These are phyloP conservation scores for Nysson spinosus DNA, from an alignment of 2,888 invertebrate genomes.

Conservation along the genomic window DNA sequence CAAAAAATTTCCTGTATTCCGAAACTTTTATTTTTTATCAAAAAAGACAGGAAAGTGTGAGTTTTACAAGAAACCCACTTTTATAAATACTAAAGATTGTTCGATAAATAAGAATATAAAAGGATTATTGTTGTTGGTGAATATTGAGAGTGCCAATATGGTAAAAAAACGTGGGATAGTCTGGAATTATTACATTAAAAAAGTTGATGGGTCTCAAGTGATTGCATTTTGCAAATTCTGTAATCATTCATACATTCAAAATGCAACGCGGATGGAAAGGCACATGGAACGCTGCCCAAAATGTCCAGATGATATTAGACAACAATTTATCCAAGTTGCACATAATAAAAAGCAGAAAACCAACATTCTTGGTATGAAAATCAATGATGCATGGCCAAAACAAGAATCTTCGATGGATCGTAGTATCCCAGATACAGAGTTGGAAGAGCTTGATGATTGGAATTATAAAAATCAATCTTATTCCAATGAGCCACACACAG, in stretches of 20 bases:
- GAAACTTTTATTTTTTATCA: too few species aligned
- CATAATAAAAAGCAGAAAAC: conserved; percentile 64
- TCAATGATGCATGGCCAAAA: conserved; percentile 55
- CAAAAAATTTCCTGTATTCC: too few species aligned
- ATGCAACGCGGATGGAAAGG: conserved; percentile 70
- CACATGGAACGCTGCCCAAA: conserved; percentile 70
- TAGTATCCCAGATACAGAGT: conserved; percentile 82
- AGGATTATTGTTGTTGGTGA: not conserved
- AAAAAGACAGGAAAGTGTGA: too few species aligned
- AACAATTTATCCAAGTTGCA: conserved; percentile 64
- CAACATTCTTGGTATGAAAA: conserved; percentile 51
- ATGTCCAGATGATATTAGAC: conserved; percentile 64
- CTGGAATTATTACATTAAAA: conserved; percentile 71
- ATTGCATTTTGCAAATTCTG: conserved; percentile 72
- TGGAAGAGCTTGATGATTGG: conserved; percentile 71
- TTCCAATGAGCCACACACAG: conserved; percentile 22
- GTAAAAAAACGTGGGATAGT: conserved; percentile 70
- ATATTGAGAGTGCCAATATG: conserved; percentile 50
- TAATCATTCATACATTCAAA: conserved; percentile 70
- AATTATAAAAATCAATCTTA: conserved; percentile 50
- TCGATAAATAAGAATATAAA: not conserved
- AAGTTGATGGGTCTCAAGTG: conserved; percentile 68
- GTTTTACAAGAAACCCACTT: too few species aligned
- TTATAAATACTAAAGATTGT: not conserved
- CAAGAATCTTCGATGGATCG: conserved; percentile 76